These are phyloP conservation scores for Australoheros scitulus DNA, from an alignment of 2,113 vertebrate genomes.

Conservation along the genomic window DNA sequence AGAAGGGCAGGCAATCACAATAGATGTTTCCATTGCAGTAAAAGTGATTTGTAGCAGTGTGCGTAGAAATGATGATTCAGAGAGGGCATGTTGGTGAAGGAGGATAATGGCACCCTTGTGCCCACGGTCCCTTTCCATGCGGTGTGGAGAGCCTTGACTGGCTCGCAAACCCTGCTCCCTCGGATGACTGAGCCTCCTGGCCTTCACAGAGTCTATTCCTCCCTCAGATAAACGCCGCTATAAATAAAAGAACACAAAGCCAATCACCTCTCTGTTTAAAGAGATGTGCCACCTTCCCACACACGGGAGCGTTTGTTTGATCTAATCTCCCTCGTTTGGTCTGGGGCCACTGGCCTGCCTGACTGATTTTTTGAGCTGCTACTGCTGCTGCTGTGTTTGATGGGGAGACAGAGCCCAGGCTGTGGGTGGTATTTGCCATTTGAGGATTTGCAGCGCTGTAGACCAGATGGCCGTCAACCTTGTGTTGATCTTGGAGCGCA, in stretches of 20 bases:
- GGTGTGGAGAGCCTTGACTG: conserved; percentile 60
- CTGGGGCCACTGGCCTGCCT: neutral
- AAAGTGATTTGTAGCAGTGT: conserved; percentile 59
- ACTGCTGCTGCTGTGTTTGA: conserved; percentile 35
- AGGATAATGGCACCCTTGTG: conserved; percentile 49
- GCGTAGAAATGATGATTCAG: conserved; percentile 55
- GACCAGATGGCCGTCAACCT: conserved; percentile 72
- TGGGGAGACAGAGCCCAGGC: conserved; percentile 35
- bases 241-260: conserved; percentile 62
- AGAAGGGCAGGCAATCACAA: conserved; percentile 68
- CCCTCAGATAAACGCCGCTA: conserved; percentile 59
- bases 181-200: conserved; percentile 45
- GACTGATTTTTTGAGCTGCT: conserved; percentile 32
- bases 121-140: conserved; percentile 13
- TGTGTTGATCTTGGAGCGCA: conserved; percentile 62
- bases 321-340: conserved; percentile 45
- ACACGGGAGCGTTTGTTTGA: conserved; percentile 46
- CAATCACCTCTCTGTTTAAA: conserved; percentile 63
- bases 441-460: conserved; percentile 46
- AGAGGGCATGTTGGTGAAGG: conserved; percentile 47
- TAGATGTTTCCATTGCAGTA: conserved; percentile 63
- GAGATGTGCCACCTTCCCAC: conserved; percentile 50
- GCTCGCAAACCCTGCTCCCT: conserved; percentile 51
- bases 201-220: conserved; percentile 58
- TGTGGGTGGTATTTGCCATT: conserved; percentile 62